Evolutionary conservation across 2,113 vertebrate genomes (phyloP), one percentile per base, ranked within the genome.

Genomic region (Dromas ardeola): DNA sequence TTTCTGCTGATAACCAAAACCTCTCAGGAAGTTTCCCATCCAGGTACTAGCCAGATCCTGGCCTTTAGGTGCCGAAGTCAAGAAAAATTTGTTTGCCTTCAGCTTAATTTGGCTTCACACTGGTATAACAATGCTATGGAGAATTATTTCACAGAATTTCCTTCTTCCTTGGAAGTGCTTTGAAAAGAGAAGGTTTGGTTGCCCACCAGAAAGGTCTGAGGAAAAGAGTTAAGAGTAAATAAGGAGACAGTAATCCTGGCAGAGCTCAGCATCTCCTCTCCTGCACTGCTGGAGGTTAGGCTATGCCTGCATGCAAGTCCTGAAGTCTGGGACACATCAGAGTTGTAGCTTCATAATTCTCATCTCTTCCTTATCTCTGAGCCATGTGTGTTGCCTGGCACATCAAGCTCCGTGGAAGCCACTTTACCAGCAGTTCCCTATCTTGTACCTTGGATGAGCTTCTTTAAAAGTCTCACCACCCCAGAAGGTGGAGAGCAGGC

Each of bases 281-380:
- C 21, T 36, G 11, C 7, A 15, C 27, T 45, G 27, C 42, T 81
- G 17, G 18, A 40, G 4, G 2, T 15, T 70, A 42, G 53, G 13
- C 43, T 55, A 15, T 15, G 6, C 2, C 15, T 5, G 5, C 4
- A 0, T 73, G 20, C 4, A 25, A 53, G 11, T 45, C 6, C 18
- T 79, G 27, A 27, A 36, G 15, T 67, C 27, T 78, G 32, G 6
- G 13, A 8, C 30, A 0, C 10, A 19, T 20, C 30, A 50, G 59
- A 21, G 5, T 7, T 50, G 23, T 36, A 49, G 15, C 36, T 80
- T 76, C 55, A 25, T n/a, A 58, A 22, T 38, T 53, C 56, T 58
- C 20, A 38, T 52, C 16, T 65, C 32, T 36, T 81, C 15, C 65
- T 81, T 27, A 10, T 40, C 42, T 36, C 15, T 74, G n/a, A 84